Evolutionary conservation across 30 jellyfish, hydroid and myxozoan species (phyloP).

Genomic region (Rhopilema esculentum): DNA sequence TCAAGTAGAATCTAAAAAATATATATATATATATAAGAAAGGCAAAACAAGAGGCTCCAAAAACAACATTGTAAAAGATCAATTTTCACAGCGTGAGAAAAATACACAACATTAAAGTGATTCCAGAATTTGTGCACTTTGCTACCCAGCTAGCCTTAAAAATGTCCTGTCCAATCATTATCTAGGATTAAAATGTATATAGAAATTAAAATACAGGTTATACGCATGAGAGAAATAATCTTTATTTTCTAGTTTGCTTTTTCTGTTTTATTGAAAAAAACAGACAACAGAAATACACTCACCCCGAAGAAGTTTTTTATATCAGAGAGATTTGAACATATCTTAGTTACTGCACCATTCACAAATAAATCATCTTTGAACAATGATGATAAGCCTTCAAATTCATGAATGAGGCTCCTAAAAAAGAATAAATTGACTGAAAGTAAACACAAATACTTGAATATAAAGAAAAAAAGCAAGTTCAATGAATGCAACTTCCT

Average conservation of each 20-base stretch:
- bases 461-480: neutral
- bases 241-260: no score
- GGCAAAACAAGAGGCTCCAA: neutral
- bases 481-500: neutral
- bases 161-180: no score
- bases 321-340: constrained; percentile 77
- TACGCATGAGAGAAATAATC: no score
- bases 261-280: neutral
- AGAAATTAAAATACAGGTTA: no score
- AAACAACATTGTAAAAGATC: no score
- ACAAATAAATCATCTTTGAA: constrained; percentile 87
- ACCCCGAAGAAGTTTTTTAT: constrained; percentile 86
- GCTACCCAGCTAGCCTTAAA: no score
- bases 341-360: constrained; percentile 69
- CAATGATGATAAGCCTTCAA: constrained; percentile 74
- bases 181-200: no score
- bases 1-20: constrained; percentile 82
- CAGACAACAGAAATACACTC: neutral
- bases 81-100: no score
- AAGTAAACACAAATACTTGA: neutral
- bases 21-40: neutral
- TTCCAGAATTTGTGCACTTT: no score
- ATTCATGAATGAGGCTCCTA: constrained; percentile 81
- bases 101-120: no score
- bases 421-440: neutral